Conservation (phyloP, 35 echinoderm and acorn worm genomes). For the Lytechinus pictus region DNA sequence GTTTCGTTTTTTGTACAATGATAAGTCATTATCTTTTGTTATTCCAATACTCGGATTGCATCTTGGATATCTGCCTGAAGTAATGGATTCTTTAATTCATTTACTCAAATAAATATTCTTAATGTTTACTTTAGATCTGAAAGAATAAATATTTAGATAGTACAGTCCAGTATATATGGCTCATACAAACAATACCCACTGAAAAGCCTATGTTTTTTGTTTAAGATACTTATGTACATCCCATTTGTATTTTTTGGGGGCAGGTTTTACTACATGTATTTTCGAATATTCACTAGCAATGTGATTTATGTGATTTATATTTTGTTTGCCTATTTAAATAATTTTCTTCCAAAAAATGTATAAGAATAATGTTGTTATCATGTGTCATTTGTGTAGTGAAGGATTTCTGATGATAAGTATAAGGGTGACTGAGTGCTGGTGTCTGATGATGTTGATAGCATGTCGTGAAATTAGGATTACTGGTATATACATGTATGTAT, state of each 20-base stretch:
- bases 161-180: background rate
- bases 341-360: slow-evolving; percentile 8
- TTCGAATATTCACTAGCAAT: background rate
- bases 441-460: background rate
- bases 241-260: background rate
- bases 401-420: background rate
- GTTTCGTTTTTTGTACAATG: no score
- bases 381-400: background rate
- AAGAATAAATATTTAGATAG: background rate
- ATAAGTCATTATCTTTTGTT: background rate
- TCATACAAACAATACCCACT: background rate
- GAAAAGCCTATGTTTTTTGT: background rate
- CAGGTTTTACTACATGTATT: background rate
- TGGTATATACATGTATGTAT: background rate
- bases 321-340: slow-evolving; percentile 32
- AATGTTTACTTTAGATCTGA: background rate
- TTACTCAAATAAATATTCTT: background rate
- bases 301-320: background rate
- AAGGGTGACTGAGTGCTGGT: background rate
- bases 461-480: background rate
- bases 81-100: background rate
- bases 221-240: background rate
- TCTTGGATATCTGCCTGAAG: background rate
- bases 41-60: background rate
- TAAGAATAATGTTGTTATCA: background rate